Base-by-base conservation (phyloP, 2,888 invertebrate genomes). In the Drosophila villosipedis region DNA sequence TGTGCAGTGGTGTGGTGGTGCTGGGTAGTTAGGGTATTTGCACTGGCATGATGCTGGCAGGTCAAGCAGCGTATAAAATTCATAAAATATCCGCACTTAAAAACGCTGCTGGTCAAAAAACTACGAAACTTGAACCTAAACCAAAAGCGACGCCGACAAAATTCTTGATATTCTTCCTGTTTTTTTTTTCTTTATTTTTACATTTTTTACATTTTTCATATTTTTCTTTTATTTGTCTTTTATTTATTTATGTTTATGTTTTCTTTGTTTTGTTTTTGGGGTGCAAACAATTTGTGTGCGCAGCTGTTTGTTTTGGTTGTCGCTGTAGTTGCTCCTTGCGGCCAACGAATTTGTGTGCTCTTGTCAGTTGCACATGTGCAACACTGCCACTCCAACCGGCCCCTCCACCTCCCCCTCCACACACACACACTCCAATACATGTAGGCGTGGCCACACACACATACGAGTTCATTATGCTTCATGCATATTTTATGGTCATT, bases 61-160 rank as follows among this genome's bases (percentile, higher is more conserved):
- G 83, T 89, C 87, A 76, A 87, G 87, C 76, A 78, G 83, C 82
- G 83, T 79, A 88, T 89, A 84, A 88, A 88, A 89, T 88, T 89
- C 87, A 88, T 83, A 88, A 88, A 88, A 88, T 88, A 89, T 89
- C 89, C 87, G 87, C 84, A 87, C 89, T 89, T 83, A 75, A 75
- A 78, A 84, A 70, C 78, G 78, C 74, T 74, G 73, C 74, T 68
- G 80, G 83, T 73, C 76, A 37, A 25, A 55, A 70, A 68, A 73
- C 78, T 72, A 76, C 76, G 60, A 79, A 81, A 72, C 82, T 79
- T 66, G 55, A 68, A 76, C 72, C 76, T 67, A 71, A 78, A 77
- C 54, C 72, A 62, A 64, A 62, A 37, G n/a, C 65, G 41, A 49
- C 50, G 31, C 58, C 58, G 57, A 52, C 58, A 31, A 52, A 63